Conservation (phyloP, 2,888 invertebrate species). For the Doris montereyensis region DNA sequence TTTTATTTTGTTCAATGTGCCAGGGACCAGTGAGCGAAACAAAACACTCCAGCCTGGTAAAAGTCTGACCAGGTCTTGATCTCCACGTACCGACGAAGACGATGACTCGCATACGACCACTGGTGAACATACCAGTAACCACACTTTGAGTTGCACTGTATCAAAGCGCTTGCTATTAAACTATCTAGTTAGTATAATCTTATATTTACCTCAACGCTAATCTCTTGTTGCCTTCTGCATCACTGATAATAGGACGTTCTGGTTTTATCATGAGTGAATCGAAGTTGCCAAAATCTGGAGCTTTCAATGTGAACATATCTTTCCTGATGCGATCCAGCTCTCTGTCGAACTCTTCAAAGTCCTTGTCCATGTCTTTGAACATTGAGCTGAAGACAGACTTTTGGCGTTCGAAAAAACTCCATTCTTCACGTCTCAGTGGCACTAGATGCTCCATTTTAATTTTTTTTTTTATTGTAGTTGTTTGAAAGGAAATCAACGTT, state of each 20-base stretch:
- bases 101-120: neutral
- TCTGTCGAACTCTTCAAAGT: conserved; percentile 41
- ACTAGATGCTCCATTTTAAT: conserved; percentile 49
- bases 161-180: no score
- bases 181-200: no score
- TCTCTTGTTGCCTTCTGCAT: conserved; percentile 84
- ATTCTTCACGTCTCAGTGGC: conserved; percentile 45
- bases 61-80: no score
- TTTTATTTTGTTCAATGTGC: no score
- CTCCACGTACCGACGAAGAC: neutral
- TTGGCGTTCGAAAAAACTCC: conserved; percentile 55
- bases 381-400: conserved; percentile 45
- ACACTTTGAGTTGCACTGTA: no score
- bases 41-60: no score
- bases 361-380: conserved; percentile 43
- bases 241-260: conserved; percentile 56
- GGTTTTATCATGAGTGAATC: conserved; percentile 48
- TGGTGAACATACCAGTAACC: no score
- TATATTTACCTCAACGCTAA: conserved; percentile 84
- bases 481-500: no score
- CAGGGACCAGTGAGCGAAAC: no score
- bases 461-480: no score
- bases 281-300: conserved; percentile 26
- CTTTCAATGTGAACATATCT: conserved; percentile 56
- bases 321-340: conserved; percentile 53